Base-by-base conservation (phyloP, 2,888 invertebrate genomes). In the Cheilosia soror region DNA sequence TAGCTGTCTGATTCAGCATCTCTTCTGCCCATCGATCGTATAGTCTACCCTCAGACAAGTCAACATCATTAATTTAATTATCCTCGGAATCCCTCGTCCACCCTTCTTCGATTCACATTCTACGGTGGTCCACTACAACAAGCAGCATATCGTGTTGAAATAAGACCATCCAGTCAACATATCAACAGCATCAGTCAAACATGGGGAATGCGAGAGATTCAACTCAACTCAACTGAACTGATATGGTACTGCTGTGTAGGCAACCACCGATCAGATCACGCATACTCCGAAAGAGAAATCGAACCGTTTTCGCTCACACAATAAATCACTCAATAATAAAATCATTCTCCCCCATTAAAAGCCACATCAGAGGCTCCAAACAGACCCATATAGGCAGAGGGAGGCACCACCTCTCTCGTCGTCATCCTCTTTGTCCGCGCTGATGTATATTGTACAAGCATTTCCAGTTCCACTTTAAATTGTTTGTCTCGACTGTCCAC, bases 321-420 rank as follows among this genome's bases (percentile, higher is more conserved):
- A 85, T 85, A 77, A 85, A 81, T 77, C 85, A 77, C 81, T 81
- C 81, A 85, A 81, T 80, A 81, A 76, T 66, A 72, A 81, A 81
- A 71, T 80, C 60, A 57, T 72, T 72, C 4, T 11, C 13, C 72
- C 53, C 78, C 78, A 78, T 55, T 49, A 55, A 72, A 68, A 57
- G 47, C 51, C 62, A 25, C 71, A 71, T 57, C 76, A 40, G 62
- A 65, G 53, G 60, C 55, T 65, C 33, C 65, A 58, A 68, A 66
- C 55, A 44, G 51, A 47, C 44, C 57, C 25, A 73, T 71, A 20
- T 9, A 53, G 33, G 20, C 20, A 20, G 20, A 20, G 20, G 20
- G 20, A 20, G 20, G 51, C 65, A 15, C 25, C 40, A 44, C n/a
- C 44, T 25, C 25, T 29, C 57, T 31, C 6, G 7, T 11, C 11